Evolutionary conservation across 2,113 vertebrate genomes (phyloP).

Genomic region (Ceratotherium simum): DNA sequence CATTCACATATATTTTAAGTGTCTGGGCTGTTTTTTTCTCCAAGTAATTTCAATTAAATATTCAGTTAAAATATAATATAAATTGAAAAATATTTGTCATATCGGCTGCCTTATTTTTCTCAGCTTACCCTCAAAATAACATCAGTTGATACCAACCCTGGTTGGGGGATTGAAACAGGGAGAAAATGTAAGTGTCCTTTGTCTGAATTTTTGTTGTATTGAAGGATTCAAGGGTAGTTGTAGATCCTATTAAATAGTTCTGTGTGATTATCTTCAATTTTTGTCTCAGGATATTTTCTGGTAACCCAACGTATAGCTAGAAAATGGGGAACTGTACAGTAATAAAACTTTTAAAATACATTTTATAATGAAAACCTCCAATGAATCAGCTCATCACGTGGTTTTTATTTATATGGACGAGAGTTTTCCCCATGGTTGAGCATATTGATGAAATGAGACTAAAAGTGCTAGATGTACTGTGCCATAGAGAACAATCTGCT

Average conservation of each 20-base stretch:
- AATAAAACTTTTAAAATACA: background rate
- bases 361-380: background rate
- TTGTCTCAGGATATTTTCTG: background rate
- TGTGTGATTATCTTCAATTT: background rate
- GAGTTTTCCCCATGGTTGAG: background rate
- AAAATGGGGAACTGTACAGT: background rate
- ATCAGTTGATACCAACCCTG: background rate
- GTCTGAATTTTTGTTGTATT: background rate
- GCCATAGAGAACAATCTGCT: background rate
- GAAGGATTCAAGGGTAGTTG: background rate
- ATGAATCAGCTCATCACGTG: background rate
- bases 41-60: background rate
- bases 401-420: background rate
- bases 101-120: background rate
- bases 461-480: background rate
- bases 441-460: background rate
- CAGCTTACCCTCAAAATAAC: background rate
- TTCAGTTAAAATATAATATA: background rate
- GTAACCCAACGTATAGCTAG: background rate
- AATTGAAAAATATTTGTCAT: background rate
- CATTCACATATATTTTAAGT: background rate
- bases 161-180: background rate
- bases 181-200: background rate
- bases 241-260: background rate
- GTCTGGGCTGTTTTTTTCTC: background rate